Evolutionary conservation across 2,113 vertebrate species (phyloP), one percentile per base, ranked within the genome.

Genomic region (Eonycteris spelaea): DNA sequence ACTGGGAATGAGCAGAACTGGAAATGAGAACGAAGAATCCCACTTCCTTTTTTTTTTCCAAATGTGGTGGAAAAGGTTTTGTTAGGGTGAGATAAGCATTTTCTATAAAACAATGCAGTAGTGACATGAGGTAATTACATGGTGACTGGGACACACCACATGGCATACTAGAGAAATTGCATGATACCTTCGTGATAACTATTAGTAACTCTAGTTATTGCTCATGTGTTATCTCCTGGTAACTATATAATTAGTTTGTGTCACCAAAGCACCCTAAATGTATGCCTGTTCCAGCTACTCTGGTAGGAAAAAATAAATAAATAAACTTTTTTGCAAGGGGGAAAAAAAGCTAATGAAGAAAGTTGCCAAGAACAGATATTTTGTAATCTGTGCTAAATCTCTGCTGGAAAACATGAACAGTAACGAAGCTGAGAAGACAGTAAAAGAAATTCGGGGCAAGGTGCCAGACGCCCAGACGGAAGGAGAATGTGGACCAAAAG

Each of bases 401-500:
- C 98, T 99, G 98, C 98, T 99, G 98, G 98, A 99, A 98, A 99
- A 98, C 98, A 99, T 97, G 98, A 99, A 99, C 98, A 99, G 98
- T 98, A 99, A 98, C 97, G 98, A 99, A 99, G 98, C 98, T 98
- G 98, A 99, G 98, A 99, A 99, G 98, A 99, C 98, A 98, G 98
- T 98, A 98, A 98, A 99, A 99, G 98, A 98, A 99, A 98, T 98
- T 98, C 98, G 98, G 98, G 99, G 99, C 99, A 99, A 98, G 98
- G 98, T 99, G 99, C 99, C 99, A 99, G 98, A 98, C 98, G 98
- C 99, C 98, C 98, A 99, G 98, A 98, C 98, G 98, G 98, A 99
- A 98, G 98, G 98, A 99, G 98, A 99, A 98, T 98, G 98, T 98
- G 98, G 99, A 99, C 99, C 98, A 99, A 99, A 99, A 99, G 99